Evolutionary conservation across 64 coral and sea anemone species (phyloP).

Genomic region (Hydrozoanthus tunicans): DNA sequence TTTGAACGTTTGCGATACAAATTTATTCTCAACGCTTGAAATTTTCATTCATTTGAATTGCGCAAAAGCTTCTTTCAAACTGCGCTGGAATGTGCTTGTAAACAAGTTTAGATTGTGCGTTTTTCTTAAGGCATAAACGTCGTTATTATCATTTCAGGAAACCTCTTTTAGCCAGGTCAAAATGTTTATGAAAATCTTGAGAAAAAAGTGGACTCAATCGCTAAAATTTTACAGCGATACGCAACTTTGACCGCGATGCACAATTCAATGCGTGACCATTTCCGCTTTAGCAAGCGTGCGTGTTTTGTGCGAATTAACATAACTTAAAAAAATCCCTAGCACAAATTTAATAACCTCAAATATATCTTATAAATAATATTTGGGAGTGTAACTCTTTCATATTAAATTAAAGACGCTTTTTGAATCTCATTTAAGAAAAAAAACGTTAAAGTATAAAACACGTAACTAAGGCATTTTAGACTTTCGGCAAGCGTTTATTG

Average conservation of each 20-base stretch:
- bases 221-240: neutral
- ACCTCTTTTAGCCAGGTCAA: neutral
- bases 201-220: neutral
- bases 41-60: neutral
- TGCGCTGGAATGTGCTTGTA: neutral
- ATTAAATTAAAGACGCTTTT: neutral
- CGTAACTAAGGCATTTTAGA: no score
- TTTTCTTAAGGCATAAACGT: neutral
- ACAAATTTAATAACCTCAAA: neutral
- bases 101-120: neutral
- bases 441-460: no score
- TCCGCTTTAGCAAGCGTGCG: slow-evolving; percentile 13
- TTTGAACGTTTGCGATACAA: neutral
- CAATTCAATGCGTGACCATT: neutral
- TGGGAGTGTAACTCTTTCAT: neutral
- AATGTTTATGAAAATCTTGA: neutral
- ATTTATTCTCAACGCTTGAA: neutral
- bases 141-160: neutral
- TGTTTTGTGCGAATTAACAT: neutral
- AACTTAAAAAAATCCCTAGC: neutral
- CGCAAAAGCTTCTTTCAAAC: neutral
- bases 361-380: neutral
- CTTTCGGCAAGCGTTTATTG: neutral
- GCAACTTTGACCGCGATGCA: neutral
- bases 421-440: neutral